phyloP scores from a whole-genome alignment of 2,888 invertebrate genomes.

The Tortrix viridana region DNA sequence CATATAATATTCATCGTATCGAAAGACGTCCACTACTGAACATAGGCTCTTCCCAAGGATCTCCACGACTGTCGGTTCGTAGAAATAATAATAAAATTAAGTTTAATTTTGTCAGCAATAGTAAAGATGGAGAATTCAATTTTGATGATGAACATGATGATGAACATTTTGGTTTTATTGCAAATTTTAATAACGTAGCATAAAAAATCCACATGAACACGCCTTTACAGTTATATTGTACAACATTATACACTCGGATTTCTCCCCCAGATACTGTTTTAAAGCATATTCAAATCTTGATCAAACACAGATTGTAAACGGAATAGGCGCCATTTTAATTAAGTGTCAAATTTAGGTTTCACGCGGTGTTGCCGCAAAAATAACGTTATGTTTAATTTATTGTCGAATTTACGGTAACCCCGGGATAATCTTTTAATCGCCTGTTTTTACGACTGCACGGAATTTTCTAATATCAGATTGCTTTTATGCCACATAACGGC shows the following conservation, averaged over 20 bases:
- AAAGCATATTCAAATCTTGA: constrained; percentile 3
- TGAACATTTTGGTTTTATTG: too few relatives aligned
- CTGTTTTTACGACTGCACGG: constrained; percentile 21
- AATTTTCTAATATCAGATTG: constrained; percentile 28
- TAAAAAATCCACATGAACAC: background rate
- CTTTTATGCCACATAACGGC: constrained; percentile 23
- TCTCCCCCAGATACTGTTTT: background rate
- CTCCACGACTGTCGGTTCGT: too few relatives aligned
- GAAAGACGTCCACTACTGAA: too few relatives aligned
- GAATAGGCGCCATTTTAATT: constrained; percentile 16
- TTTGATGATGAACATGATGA: too few relatives aligned
- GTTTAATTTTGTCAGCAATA: too few relatives aligned
- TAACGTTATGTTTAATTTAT: constrained; percentile 24
- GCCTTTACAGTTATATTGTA: background rate
- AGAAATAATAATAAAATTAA: too few relatives aligned
- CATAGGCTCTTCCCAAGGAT: too few relatives aligned
- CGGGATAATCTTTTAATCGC: constrained; percentile 26
- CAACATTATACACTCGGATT: background rate
- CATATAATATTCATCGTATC: too few relatives aligned
- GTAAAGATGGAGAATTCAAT: too few relatives aligned
- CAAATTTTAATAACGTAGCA: too few relatives aligned
- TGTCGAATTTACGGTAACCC: constrained; percentile 22
- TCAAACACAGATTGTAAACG: constrained; percentile 8
- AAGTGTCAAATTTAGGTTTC: constrained; percentile 5
- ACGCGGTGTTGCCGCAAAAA: constrained; percentile 15